Base-by-base conservation (phyloP, 2,888 invertebrate genomes). In the Thymelicus sylvestris region DNA sequence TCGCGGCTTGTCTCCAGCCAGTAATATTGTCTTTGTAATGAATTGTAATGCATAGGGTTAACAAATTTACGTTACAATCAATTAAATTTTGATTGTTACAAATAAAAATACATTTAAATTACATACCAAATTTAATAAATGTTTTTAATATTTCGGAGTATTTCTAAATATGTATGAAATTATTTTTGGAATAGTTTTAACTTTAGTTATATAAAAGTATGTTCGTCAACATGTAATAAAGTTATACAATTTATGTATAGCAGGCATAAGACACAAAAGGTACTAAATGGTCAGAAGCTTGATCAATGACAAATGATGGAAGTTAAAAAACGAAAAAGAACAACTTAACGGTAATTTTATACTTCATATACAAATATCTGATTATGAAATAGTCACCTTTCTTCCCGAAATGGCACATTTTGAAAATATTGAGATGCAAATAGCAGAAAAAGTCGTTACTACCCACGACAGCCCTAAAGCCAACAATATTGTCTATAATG, bases 401-500 rank as follows among this genome's bases (percentile, higher is more conserved):
- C 7, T 19, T 19, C 52, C 31, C 31, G 4, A 31, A 31, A 31
- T 31, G 31, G 31, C 52, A 52, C 0, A 52, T 52, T 52, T 52
- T 52, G 15, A 52, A 52, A 52, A 19, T 52, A 52, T 19, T 15
- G 3, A 19, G 19, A 52, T 2, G 52, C 12, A 52, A 44, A 44
- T 44, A 24, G 19, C 7, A 55, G 55, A 55, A 24, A 55, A 24
- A 55, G 19, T 55, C 24, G 10, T 12, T 55, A 57, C 57, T 31
- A 13, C 57, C 13, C 19, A 44, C 48, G 41, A 31, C 62, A 69
- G 48, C 72, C 73, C 64, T 74, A 60, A 64, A 68, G 38, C 31
- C 60, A 63, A 62, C 48, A 65, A 74, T 73, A 72, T 73, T 71
- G 74, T 73, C 67, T 75, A 78, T 83, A 83, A 84, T 84, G 81